Conservation (phyloP, 2,888 invertebrate species). For the Caenorhabditis zanzibari region DNA sequence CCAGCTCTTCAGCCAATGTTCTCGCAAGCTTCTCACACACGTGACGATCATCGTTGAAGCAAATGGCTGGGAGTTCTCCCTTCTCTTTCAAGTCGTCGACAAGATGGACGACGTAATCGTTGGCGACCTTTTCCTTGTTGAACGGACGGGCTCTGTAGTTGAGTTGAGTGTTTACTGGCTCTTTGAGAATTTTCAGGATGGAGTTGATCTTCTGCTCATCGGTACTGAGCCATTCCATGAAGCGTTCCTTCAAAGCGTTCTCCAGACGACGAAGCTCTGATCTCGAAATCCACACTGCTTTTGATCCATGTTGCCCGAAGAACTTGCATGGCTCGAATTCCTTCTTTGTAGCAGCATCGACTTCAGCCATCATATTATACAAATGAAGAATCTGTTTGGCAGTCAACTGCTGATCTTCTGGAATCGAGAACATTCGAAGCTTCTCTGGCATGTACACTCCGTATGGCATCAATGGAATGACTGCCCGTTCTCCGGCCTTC, state of each 20-base stretch:
- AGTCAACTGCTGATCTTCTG: constrained; percentile 82
- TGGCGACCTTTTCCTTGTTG: constrained; percentile 76
- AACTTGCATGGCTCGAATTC: constrained; percentile 80
- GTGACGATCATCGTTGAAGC: constrained; percentile 82
- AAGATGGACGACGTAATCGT: constrained; percentile 78
- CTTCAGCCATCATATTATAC: constrained; percentile 79
- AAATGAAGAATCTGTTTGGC: constrained; percentile 80
- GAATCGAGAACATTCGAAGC: constrained; percentile 82
- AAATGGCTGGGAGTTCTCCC: constrained; percentile 80
- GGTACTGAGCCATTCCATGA: constrained; percentile 80
- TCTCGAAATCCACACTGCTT: constrained; percentile 79
- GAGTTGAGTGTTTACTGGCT: constrained; percentile 73
- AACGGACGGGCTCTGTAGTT: constrained; percentile 72
- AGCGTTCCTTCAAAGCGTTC: constrained; percentile 77
- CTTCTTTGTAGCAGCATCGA: constrained; percentile 77
- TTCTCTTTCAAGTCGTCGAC: constrained; percentile 78
- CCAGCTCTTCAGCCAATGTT: constrained; percentile 71
- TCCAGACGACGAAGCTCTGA: constrained; percentile 76
- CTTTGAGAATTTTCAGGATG: constrained; percentile 63
- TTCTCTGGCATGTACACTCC: constrained; percentile 83
- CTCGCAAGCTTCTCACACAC: constrained; percentile 79
- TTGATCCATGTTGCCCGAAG: constrained; percentile 74
- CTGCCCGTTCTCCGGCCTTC: constrained; percentile 35
- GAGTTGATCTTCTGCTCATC: constrained; percentile 77
- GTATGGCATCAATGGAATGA: constrained; percentile 79